Conservation (phyloP, 2,888 invertebrate species). For the Hirtodrosophila trivittata region DNA sequence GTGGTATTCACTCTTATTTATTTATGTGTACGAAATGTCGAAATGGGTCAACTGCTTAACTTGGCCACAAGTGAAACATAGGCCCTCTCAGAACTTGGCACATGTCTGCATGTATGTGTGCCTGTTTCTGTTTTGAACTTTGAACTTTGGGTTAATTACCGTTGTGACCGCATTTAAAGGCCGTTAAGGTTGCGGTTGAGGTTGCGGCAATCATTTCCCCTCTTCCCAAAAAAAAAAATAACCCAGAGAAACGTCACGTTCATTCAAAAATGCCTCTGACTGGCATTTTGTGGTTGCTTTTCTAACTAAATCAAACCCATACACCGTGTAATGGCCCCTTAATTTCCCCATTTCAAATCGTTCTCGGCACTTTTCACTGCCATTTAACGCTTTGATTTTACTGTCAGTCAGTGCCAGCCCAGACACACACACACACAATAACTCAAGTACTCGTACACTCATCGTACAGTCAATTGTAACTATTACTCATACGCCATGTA, state of each 20-base stretch:
- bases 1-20: constrained; percentile 48
- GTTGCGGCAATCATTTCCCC: background rate
- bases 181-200: constrained; percentile 1
- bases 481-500: constrained; percentile 65
- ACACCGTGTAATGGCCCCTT: constrained; percentile 15
- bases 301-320: background rate
- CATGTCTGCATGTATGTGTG: constrained; percentile 24
- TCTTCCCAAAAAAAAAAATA: background rate
- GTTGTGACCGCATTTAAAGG: constrained; percentile 58
- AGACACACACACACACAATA: constrained; percentile 1
- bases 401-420: constrained; percentile 13
- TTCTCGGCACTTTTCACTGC: constrained; percentile 26
- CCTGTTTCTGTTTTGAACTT: constrained; percentile 69
- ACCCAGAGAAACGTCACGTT: background rate
- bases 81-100: constrained; percentile 27
- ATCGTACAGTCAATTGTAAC: constrained; percentile 26
- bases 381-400: constrained; percentile 33
- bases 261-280: background rate
- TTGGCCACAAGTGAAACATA: constrained; percentile 22
- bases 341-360: too few relatives aligned
- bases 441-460: background rate
- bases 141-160: constrained; percentile 80
- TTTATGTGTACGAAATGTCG: constrained; percentile 28
- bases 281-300: background rate
- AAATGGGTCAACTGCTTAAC: constrained; percentile 65